Evolutionary conservation across 2,888 invertebrate species (phyloP), one percentile per base, ranked within the genome.

Genomic region (Folsomia manolachei): DNA sequence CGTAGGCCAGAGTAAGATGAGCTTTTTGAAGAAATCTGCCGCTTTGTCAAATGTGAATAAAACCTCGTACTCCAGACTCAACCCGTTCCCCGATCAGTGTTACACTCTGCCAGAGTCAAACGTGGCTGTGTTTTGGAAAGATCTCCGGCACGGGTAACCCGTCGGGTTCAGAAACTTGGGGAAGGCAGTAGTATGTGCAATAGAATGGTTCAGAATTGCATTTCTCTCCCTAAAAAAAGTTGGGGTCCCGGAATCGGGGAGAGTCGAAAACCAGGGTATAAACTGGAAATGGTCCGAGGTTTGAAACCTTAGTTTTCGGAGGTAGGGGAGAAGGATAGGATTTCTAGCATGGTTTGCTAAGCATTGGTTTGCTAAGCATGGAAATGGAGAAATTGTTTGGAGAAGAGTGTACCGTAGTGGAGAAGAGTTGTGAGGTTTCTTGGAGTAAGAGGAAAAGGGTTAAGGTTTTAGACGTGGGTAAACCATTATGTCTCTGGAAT

Each of bases 11-110:
- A 63, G 63, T 2, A 27, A 63, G 63, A 63, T 63, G 63, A 27
- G 26, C 27, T 63, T 63, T 63, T 63, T 63, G 63, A 14, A 56
- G 56, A 56, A 4, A 14, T 56, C 63, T 70, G 74, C 74, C 74
- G 74, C 71, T 74, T 74, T 74, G 74, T 74, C 74, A 74, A 74
- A 71, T 68, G 69, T 65, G 69, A 74, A 74, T 27, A 25, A 27
- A 27, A 27, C 14, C 24, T 24, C 24, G 19, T 14, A 24, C n/a
- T 63, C 63, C 63, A 63, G 63, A 63, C 7, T 2, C 63, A 11
- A 63, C 11, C 25, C 63, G 9, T 26, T n/a, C 25, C 23, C 63
- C n/a, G 14, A 39, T 4, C 39, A 39, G 14, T 9, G 11, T 21
- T 56, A 56, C 56, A 56, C 56, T 56, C 56, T 56, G 56, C 11